Evolutionary conservation across 2,113 vertebrate genomes (phyloP), one percentile per base, ranked within the genome.

Genomic region (Siphamia tubifer): DNA sequence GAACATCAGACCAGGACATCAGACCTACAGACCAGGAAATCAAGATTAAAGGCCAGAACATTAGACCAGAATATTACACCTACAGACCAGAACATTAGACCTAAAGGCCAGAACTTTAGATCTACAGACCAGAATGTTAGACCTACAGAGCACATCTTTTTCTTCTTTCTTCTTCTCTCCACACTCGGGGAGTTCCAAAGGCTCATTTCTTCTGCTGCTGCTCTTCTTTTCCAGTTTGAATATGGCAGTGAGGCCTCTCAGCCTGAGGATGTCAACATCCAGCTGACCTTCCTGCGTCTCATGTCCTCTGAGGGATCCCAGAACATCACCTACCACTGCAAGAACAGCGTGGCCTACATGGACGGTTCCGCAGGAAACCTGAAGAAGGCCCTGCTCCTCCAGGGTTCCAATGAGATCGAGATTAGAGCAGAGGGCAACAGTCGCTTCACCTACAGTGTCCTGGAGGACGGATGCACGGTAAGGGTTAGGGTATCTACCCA

Each of bases 321-420:
- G 91, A 99, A 99, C 93, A 79, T 99, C 92, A 99, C 98, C 87
- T 99, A 99, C 93, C 96, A 99, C 93, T 99, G 98, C 94, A 98
- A 98, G 94, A 99, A 99, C 94, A 99, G 97, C 81, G 87, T 99
- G 6, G 97, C 96, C 83, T 99, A 99, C 93, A 96, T 98, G 96
- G 96, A 99, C 54, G 93, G 93, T 47, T 43, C 92, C 62, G 92
- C 92, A 0, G 96, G 96, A 74, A 99, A 97, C 94, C 94, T 99
- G 77, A 98, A 96, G 93, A 98, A 99, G 90, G 93, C 97, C 8
- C 87, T 99, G 83, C 94, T 98, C 28, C 96, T 99, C 77, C 96
- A 98, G 86, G 98, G 98, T 19, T 98, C 96, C 93, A 98, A 98
- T 28, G 98, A 99, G 87, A 97, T 99, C 5, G 97, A 99, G 91